These are phyloP conservation scores for Tetragonula clypearis DNA, from an alignment of 1,140 invertebrate species.

Conservation along the genomic window DNA sequence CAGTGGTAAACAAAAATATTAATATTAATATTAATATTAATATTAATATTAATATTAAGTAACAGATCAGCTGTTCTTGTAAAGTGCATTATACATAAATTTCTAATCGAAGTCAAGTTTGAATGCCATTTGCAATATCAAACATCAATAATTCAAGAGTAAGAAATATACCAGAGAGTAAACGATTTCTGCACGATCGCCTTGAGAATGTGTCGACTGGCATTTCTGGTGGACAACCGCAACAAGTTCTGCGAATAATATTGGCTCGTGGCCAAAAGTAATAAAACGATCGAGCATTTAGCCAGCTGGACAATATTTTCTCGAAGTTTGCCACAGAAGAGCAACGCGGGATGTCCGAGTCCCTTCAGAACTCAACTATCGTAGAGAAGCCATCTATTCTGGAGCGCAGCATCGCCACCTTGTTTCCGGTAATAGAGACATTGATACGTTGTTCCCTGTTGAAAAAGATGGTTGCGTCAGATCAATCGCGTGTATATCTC, in stretches of 20 bases:
- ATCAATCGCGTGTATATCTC: background rate
- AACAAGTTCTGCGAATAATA: constrained; percentile 37
- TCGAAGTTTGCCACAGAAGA: background rate
- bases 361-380: background rate
- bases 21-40: too few relatives aligned
- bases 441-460: background rate
- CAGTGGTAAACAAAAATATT: background rate
- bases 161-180: background rate
- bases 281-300: background rate
- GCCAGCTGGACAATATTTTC: constrained; percentile 13
- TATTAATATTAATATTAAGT: background rate
- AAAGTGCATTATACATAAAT: background rate
- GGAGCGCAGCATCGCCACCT: constrained; percentile 23
- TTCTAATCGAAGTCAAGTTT: background rate
- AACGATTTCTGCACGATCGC: background rate
- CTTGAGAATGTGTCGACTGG: background rate
- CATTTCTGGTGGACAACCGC: background rate
- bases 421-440: constrained; percentile 55
- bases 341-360: constrained; percentile 11
- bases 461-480: background rate
- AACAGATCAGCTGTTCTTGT: background rate
- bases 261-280: background rate
- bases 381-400: background rate
- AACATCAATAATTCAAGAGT: background rate
- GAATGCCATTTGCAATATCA: background rate